These are phyloP conservation scores for Cyanoramphus novaezelandiae DNA, from an alignment of 2,113 vertebrate species.

Conservation along the genomic window DNA sequence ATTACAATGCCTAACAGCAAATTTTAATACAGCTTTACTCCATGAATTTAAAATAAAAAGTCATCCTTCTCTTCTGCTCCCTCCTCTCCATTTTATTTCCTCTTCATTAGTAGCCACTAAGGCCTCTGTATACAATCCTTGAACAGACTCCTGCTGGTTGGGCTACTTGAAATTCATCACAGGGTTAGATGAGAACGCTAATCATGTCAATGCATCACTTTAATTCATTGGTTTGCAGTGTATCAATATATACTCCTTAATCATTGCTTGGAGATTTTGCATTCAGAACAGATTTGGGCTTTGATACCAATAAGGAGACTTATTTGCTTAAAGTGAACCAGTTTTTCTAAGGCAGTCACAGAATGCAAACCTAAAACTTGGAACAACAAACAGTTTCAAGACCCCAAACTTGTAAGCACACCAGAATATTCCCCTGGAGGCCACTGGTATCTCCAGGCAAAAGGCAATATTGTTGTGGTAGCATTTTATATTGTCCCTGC, in stretches of 20 bases:
- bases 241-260: not conserved
- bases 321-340: not conserved
- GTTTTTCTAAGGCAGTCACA: not conserved
- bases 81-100: not conserved
- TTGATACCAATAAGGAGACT: not conserved
- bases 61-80: not conserved
- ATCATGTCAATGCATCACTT: not conserved
- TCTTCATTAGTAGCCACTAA: not conserved
- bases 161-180: not conserved
- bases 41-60: not conserved
- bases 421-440: not conserved
- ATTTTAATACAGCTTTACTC: not conserved
- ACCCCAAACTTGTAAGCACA: not conserved
- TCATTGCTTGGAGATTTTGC: not conserved
- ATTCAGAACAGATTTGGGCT: not conserved
- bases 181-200: not conserved
- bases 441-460: not conserved
- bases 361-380: not conserved
- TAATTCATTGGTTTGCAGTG: not conserved
- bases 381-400: not conserved
- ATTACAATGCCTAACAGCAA: not conserved
- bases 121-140: not conserved
- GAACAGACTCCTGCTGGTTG: not conserved
- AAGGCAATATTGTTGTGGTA: not conserved
- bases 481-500: not conserved